Evolutionary conservation across 1,140 invertebrate genomes (phyloP), one percentile per base, ranked within the genome.

Genomic region (Pararge aegeria): DNA sequence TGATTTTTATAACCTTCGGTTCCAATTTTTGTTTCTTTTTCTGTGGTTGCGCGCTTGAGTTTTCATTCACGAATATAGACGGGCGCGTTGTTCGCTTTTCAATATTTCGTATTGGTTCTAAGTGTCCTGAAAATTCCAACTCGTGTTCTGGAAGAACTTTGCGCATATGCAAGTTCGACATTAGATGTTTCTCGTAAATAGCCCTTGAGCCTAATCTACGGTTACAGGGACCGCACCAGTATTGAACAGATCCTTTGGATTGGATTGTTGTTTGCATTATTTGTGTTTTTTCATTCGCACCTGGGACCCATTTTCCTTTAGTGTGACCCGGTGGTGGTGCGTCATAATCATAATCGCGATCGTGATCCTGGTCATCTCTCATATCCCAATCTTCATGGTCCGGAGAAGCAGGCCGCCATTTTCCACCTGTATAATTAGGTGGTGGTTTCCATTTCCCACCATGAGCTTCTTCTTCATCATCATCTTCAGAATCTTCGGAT

Each of bases 221-320:
- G 72, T 95, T 95, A 71, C 95, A 96, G 21, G 94, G 93, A 69
- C 92, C 93, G 80, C 95, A 96, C 94, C 94, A 96, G 85, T 94
- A 96, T 65, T 93, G 92, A 12, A 94, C 87, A 0, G 91, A 90
- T 40, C 90, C 89, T 70, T 89, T 89, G 16, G 70, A 84, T 60
- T 89, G 85, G 60, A 90, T 73, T 20, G 81, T 90, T 3, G 84
- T 82, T 75, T 87, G 83, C 87, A 90, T 87, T 42, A 90, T 89
- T 76, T 92, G 84, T 51, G 87, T 82, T 79, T 91, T 89, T 68
- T 92, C 90, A 73, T 90, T 91, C 48, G 80, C 92, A 27, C 93
- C 93, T 4, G 94, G 94, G 50, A 95, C 91, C 95, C 94, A 96
- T 90, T 95, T 95, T 5, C 94, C 95, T 78, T 93, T 93, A 0